phyloP scores from a whole-genome alignment of 2,113 vertebrate genomes.

The Megaceryle torquata region DNA sequence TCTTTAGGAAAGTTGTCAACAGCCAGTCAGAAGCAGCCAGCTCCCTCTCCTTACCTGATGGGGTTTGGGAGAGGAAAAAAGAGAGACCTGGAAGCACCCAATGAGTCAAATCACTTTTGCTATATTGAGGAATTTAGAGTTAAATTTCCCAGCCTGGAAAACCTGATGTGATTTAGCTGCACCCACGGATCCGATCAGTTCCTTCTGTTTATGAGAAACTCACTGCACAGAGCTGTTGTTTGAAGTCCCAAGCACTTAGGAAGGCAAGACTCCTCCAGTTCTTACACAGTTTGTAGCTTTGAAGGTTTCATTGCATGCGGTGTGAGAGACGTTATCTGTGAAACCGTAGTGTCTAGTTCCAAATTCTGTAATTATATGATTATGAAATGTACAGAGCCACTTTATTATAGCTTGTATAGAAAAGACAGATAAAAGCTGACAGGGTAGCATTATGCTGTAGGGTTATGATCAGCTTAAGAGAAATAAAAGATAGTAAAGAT shows the following conservation, averaged over 20 bases:
- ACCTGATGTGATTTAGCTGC: not conserved
- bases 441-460: not conserved
- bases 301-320: not conserved
- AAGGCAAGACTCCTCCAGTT: not conserved
- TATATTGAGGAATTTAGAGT: not conserved
- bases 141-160: not conserved
- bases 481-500: conserved; percentile 21
- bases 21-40: not conserved
- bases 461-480: not conserved
- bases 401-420: not conserved
- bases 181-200: not conserved
- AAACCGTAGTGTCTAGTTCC: not conserved
- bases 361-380: not conserved
- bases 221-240: not conserved
- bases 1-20: not conserved
- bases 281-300: not conserved
- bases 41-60: accelerated
- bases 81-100: not conserved
- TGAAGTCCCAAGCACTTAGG: not conserved
- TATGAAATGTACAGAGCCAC: not conserved
- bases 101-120: not conserved
- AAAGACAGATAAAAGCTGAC: conserved; percentile 6
- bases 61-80: not conserved
- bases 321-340: not conserved
- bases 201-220: not conserved